Conservation (phyloP, 2,888 invertebrate genomes). For the Trissolcus brochymenae region DNA sequence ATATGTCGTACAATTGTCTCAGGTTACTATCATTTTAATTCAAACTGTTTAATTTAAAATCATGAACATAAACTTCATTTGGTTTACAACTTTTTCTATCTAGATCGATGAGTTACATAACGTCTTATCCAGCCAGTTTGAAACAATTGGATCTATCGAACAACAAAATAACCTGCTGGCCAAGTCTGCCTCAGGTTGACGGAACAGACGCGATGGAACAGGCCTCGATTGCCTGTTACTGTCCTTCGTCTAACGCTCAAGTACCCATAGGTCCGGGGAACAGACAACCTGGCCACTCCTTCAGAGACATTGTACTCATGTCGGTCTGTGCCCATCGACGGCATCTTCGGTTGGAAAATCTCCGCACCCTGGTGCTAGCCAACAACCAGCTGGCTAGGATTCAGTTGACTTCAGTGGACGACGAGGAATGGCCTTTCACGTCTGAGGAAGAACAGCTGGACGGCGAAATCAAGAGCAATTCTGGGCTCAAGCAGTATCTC, state of each 20-base stretch:
- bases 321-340: slow-evolving; percentile 91
- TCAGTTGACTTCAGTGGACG: slow-evolving; percentile 81
- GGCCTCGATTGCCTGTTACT: slow-evolving; percentile 85
- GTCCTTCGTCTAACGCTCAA: slow-evolving; percentile 75
- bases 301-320: slow-evolving; percentile 85
- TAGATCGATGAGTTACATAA: slow-evolving; percentile 80
- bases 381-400: slow-evolving; percentile 90
- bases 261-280: slow-evolving; percentile 69
- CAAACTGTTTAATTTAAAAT: not conserved
- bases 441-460: slow-evolving; percentile 77
- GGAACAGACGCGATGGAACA: slow-evolving; percentile 81
- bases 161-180: slow-evolving; percentile 94
- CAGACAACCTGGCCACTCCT: slow-evolving; percentile 79
- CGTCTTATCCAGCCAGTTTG: slow-evolving; percentile 91
- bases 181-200: slow-evolving; percentile 84
- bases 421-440: slow-evolving; percentile 81
- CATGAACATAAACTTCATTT: too few species aligned
- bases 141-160: slow-evolving; percentile 95
- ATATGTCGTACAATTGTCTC: slow-evolving; percentile 92
- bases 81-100: not conserved
- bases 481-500: slow-evolving; percentile 76
- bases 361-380: slow-evolving; percentile 89
- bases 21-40: slow-evolving; percentile 19
- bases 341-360: slow-evolving; percentile 88
- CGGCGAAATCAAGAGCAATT: slow-evolving; percentile 66